phyloP scores from a whole-genome alignment of 2,113 vertebrate species.

The Leptocoma aspasia region DNA sequence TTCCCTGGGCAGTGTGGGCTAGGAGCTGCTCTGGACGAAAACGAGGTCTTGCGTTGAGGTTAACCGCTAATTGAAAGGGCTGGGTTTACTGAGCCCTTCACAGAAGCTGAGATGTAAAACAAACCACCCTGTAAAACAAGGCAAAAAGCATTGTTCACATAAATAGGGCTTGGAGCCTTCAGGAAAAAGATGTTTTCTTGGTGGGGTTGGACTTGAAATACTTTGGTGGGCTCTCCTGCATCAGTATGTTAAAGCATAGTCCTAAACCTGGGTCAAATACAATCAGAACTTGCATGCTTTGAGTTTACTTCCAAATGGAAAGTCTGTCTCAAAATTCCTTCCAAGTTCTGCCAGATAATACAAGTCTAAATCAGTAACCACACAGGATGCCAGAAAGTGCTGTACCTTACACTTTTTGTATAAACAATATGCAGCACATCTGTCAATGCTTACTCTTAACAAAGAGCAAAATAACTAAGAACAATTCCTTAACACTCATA shows the following conservation, averaged over 20 bases:
- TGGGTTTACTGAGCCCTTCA: background rate
- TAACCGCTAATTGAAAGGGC: background rate
- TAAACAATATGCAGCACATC: background rate
- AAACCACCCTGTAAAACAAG: background rate
- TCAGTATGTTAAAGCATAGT: background rate
- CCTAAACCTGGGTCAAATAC: background rate
- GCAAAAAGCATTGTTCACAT: fast-evolving
- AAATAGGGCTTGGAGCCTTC: background rate
- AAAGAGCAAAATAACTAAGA: background rate
- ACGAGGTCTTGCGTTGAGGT: background rate
- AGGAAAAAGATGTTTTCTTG: background rate
- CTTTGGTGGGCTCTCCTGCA: background rate
- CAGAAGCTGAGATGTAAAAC: background rate
- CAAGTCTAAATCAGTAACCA: background rate
- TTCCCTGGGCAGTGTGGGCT: background rate
- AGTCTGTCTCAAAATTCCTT: background rate
- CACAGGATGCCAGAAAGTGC: background rate
- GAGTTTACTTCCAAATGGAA: constrained; percentile 19
- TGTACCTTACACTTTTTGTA: background rate
- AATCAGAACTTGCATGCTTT: background rate
- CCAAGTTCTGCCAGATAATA: constrained; percentile 20
- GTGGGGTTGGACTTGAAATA: background rate
- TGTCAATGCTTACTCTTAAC: background rate
- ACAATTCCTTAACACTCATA: background rate
- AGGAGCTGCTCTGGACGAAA: background rate